phyloP scores from a whole-genome alignment of 30 jellyfish, hydroid and myxozoan species.

The Hydractinia symbiolongicarpus region DNA sequence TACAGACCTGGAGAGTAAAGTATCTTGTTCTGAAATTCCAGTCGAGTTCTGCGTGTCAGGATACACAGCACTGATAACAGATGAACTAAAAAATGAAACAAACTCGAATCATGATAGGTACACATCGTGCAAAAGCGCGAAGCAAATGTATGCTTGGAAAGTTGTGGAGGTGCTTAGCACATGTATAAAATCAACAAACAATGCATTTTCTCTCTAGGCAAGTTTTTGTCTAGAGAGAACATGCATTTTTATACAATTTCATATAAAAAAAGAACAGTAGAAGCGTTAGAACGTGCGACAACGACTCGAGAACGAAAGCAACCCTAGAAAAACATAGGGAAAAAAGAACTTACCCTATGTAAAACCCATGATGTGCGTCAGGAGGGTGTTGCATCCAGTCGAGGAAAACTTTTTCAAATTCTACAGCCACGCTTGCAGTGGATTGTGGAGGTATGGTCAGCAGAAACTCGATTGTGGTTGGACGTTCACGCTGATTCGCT shows the following conservation, averaged over 20 bases:
- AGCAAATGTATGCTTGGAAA: too few relatives aligned
- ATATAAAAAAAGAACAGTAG: too few relatives aligned
- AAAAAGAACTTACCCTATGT: slow-evolving; percentile 53
- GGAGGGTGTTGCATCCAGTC: slow-evolving; percentile 98
- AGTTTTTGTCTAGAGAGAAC: too few relatives aligned
- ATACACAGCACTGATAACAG: neutral
- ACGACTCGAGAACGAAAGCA: neutral
- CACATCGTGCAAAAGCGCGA: too few relatives aligned
- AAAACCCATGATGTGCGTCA: slow-evolving; percentile 88
- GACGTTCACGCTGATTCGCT: slow-evolving; percentile 71
- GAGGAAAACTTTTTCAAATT: slow-evolving; percentile 60
- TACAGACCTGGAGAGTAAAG: too few relatives aligned
- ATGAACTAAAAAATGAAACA: neutral
- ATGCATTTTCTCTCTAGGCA: too few relatives aligned
- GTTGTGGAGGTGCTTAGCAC: too few relatives aligned
- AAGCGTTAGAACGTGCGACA: too few relatives aligned
- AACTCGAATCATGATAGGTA: neutral
- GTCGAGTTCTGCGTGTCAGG: neutral
- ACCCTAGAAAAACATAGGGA: neutral
- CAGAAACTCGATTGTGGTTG: slow-evolving; percentile 70
- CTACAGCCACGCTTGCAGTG: slow-evolving; percentile 36
- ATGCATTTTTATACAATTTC: too few relatives aligned
- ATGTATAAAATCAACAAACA: too few relatives aligned
- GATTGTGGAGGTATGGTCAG: slow-evolving; percentile 62
- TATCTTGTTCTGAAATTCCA: neutral